A percentile compares a stretch with the other conserved stretches of the same genome.
Conservation (phyloP, 2,888 invertebrate genomes). For the Trissolcus brochymenae region DNA sequence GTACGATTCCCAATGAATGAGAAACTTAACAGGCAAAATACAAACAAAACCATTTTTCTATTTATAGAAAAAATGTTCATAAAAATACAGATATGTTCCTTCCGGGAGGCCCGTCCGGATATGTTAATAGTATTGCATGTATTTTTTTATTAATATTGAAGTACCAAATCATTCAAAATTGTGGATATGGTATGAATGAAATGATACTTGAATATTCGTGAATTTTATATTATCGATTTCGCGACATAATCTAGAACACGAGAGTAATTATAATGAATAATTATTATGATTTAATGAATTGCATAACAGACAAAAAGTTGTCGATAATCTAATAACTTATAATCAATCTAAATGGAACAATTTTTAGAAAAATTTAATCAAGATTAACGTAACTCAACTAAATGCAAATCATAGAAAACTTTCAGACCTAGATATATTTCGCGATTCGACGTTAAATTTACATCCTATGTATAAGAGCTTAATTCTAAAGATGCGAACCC, state of each 20-base stretch:
- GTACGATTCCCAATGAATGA: slow-evolving; percentile 55
- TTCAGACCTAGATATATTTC: slow-evolving; percentile 26
- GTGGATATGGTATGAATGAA: slow-evolving; percentile 55
- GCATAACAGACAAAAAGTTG: too few species aligned
- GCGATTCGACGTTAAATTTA: slow-evolving; percentile 36
- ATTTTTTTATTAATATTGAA: slow-evolving; percentile 24
- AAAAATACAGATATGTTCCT: slow-evolving; percentile 71
- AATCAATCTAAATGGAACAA: background rate
- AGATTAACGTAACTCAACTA: background rate
- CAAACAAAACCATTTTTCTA: slow-evolving; percentile 58
- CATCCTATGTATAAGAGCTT: slow-evolving; percentile 68
- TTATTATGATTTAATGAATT: background rate
- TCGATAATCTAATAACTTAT: too few species aligned
- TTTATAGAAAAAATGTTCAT: slow-evolving; percentile 68
- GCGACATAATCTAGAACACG: background rate
- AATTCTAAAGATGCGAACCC: slow-evolving; percentile 64
- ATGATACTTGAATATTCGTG: slow-evolving; percentile 37
- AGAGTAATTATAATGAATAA: background rate
- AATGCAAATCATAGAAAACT: background rate
- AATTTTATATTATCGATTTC: slow-evolving; percentile 6
- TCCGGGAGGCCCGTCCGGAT: slow-evolving; percentile 50
- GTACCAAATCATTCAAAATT: slow-evolving; percentile 30
- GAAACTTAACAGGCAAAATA: slow-evolving; percentile 54
- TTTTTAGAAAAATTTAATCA: background rate
- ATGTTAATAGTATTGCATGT: slow-evolving; percentile 50